Base-by-base conservation (phyloP, 1,140 invertebrate genomes). In the Pseudomyrmex sp. region DNA sequence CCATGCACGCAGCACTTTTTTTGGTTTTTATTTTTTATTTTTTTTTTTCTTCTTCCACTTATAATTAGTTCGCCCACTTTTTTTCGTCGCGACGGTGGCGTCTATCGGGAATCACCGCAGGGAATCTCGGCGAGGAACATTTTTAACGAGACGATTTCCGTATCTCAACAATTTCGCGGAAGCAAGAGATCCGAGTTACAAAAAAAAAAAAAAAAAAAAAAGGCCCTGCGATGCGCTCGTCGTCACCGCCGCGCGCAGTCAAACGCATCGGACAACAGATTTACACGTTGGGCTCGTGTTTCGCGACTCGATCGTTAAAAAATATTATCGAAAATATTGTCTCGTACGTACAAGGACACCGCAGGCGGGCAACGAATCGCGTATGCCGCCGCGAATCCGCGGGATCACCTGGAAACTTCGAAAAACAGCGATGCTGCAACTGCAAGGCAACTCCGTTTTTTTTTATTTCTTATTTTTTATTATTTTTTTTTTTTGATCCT, bases 261-360 rank as follows among this genome's bases (percentile, higher is more conserved):
- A 82, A 83, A 74, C 85, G 65, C 83, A 82, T 88, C 80, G 83
- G 82, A 88, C 86, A 88, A 88, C 83, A 88, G 73, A 80, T 79
- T 52, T 68, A 63, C 82, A 79, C 77, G 87, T 89, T 89, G 87
- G 88, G 85, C 75, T 89, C 88, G 88, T 89, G 88, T 86, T 89
- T 89, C 87, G 88, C 88, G 76, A 82, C 68, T 89, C 84, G 72
- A 84, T 88, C 83, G 86, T 88, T 88, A 89, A 89, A 89, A 89
- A 89, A 89, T 89, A 89, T 89, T 89, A 89, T 89, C 88, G 88
- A 89, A 89, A 89, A 89, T 89, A 89, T 89, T 89, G 88, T 89
- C 88, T 88, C 86, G 84, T 89, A 89, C 86, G 63, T 89, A 88
- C 76, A 88, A 88, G 52, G 77, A 79, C 83, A 84, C 85, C 87